These are phyloP conservation scores for Agelas oroides DNA, from an alignment of 37 sponge, comb jelly and placozoan species.

Conservation along the genomic window DNA sequence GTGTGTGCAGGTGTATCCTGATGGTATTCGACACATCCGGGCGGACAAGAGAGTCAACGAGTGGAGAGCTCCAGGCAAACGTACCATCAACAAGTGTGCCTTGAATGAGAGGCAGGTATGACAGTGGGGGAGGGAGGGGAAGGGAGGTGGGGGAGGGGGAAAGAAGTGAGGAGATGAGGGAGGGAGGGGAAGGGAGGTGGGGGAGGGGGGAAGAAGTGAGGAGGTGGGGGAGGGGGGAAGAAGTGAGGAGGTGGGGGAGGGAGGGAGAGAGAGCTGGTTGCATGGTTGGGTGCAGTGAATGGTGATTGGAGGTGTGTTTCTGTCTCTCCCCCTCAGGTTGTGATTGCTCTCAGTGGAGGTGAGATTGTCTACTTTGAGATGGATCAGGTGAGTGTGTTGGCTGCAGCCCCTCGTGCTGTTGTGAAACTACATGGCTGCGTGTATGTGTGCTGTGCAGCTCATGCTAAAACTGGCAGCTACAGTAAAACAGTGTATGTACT, in stretches of 20 bases:
- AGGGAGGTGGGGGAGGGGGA: neutral
- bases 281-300: too few relatives aligned
- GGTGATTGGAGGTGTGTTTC: too few relatives aligned
- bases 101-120: constrained; percentile 89
- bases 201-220: too few relatives aligned
- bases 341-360: constrained; percentile 94
- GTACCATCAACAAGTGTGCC: constrained; percentile 87
- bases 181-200: too few relatives aligned
- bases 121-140: neutral
- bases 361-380: constrained; percentile 99
- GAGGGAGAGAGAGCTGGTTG: too few relatives aligned
- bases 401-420: too few relatives aligned
- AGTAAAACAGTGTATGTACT: too few relatives aligned
- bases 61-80: constrained; percentile 95
- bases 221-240: too few relatives aligned
- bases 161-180: too few relatives aligned
- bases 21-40: constrained; percentile 96
- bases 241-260: too few relatives aligned
- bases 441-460: neutral
- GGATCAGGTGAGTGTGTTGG: constrained; percentile 74
- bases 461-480: too few relatives aligned
- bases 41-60: constrained; percentile 96
- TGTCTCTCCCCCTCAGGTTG: constrained; percentile 65
- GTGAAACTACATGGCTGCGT: neutral
- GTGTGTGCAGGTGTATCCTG: constrained; percentile 86